These are phyloP conservation scores for Nipponia nippon DNA, from an alignment of 2,113 vertebrate species.

Conservation along the genomic window DNA sequence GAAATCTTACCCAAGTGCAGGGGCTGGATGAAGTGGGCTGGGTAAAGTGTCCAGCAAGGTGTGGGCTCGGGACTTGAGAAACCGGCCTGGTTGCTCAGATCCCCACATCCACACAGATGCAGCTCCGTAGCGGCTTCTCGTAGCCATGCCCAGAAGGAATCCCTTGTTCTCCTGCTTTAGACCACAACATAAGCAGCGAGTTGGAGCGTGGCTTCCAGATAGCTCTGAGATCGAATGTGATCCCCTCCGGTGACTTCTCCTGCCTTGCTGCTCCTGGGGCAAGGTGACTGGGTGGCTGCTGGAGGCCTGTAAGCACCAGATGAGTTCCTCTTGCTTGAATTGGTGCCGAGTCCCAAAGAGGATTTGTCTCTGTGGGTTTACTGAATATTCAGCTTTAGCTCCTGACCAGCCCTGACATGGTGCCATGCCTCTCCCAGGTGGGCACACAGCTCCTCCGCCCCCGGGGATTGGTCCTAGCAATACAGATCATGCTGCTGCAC, in stretches of 20 bases:
- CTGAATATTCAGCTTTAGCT: neutral
- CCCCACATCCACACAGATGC: rapidly evolving
- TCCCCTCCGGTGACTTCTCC: neutral
- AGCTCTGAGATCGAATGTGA: neutral
- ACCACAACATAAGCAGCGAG: neutral
- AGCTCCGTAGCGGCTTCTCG: rapidly evolving
- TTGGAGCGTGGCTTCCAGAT: neutral
- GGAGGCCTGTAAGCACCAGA: neutral
- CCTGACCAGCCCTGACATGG: neutral
- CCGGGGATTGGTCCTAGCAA: neutral
- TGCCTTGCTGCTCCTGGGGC: neutral
- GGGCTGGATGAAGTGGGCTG: neutral
- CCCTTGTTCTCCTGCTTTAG: neutral
- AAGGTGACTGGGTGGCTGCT: neutral
- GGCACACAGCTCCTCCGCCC: neutral
- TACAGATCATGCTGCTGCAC: neutral
- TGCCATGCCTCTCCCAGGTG: rapidly evolving
- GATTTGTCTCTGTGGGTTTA: neutral
- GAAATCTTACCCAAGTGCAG: neutral
- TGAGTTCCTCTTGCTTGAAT: neutral
- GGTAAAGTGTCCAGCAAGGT: neutral
- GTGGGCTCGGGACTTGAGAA: neutral
- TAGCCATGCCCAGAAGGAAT: rapidly evolving
- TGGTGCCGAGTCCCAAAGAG: rapidly evolving
- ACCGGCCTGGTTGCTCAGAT: neutral